Conservation (phyloP, 2,113 vertebrate species). For the Mastomys natalensis region DNA sequence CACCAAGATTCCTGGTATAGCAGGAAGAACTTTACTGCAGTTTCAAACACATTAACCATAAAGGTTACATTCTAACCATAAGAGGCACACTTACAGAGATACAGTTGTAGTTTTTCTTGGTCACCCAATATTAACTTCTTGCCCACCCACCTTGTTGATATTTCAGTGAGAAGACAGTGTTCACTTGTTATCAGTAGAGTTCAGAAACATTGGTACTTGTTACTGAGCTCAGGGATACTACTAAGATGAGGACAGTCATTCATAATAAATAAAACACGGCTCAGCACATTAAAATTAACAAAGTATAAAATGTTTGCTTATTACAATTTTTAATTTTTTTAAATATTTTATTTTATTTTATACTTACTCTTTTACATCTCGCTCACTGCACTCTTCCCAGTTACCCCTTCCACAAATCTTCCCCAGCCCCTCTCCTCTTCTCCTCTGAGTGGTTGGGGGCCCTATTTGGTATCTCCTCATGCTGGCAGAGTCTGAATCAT, state of each 20-base stretch:
- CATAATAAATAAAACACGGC: not conserved
- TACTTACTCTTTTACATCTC: too few relatives aligned
- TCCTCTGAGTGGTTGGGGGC: too few relatives aligned
- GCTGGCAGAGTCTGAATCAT: too few relatives aligned
- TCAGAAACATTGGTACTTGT: not conserved
- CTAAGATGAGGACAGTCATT: not conserved
- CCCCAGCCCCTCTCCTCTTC: too few relatives aligned
- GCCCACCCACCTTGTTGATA: not conserved
- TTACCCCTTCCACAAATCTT: too few relatives aligned
- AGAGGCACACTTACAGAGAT: not conserved
- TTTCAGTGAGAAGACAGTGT: not conserved
- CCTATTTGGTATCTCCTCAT: too few relatives aligned
- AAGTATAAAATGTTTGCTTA: not conserved
- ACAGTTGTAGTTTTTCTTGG: not conserved
- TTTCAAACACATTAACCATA: not conserved
- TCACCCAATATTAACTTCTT: not conserved
- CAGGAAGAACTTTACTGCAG: not conserved
- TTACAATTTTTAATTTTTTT: too few relatives aligned
- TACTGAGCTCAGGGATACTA: not conserved
- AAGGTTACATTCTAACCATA: too few relatives aligned
- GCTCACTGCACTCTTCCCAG: too few relatives aligned
- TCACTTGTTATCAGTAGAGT: not conserved
- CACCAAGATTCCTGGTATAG: not conserved
- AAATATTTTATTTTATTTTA: too few relatives aligned
- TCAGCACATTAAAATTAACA: not conserved